These are phyloP conservation scores for Ascidia mentula DNA, from an alignment of 23 tunicate genomes.

Conservation along the genomic window DNA sequence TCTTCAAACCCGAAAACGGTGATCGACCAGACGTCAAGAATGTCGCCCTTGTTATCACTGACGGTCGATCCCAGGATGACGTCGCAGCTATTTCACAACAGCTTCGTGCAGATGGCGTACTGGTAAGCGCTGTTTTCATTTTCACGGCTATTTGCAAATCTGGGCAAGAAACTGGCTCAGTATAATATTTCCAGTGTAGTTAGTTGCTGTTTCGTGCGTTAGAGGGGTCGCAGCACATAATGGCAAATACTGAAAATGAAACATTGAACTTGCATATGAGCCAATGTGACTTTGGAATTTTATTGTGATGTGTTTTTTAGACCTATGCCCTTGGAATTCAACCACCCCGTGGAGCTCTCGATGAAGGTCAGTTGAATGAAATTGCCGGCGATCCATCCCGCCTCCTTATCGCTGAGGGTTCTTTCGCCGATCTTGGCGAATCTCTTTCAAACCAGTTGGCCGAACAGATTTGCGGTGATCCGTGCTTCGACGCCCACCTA, in stretches of 20 bases:
- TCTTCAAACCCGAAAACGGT: slow-evolving; percentile 4
- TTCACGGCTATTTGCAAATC: too few relatives aligned
- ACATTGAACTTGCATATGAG: too few relatives aligned
- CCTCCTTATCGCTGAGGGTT: neutral
- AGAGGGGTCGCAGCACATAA: too few relatives aligned
- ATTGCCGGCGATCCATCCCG: neutral
- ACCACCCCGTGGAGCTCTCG: neutral
- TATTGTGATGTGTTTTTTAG: neutral
- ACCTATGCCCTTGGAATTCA: neutral
- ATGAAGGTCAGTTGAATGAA: neutral
- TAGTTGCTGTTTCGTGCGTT: too few relatives aligned
- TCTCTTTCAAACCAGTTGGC: neutral
- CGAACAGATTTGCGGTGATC: slow-evolving; percentile 4
- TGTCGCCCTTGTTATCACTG: slow-evolving; percentile 15
- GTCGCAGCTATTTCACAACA: slow-evolving; percentile 4
- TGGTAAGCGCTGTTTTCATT: neutral
- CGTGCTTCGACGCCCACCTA: neutral
- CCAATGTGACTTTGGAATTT: neutral
- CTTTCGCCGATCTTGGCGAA: slow-evolving; percentile 6
- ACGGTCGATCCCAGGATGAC: slow-evolving; percentile 24
- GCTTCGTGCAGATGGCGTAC: neutral
- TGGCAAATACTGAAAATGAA: too few relatives aligned
- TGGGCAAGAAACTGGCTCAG: too few relatives aligned
- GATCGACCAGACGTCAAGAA: slow-evolving; percentile 11
- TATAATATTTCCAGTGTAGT: too few relatives aligned